Conservation (phyloP, 2,113 vertebrate species). For the Actinemys pallida region DNA sequence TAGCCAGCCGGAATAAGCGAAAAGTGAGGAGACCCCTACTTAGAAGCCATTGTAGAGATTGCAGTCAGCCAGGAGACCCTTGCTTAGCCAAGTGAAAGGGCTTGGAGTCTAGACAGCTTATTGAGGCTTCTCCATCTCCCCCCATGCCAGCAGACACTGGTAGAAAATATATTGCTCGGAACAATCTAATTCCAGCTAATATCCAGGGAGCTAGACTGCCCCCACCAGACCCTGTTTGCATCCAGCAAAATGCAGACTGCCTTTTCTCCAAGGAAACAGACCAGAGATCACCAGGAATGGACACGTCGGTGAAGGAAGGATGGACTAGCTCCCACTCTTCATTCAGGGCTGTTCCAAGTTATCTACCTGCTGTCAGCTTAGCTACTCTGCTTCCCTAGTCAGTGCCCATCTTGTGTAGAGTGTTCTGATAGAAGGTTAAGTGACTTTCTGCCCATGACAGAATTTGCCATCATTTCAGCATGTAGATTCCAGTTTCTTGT, state of each 20-base stretch:
- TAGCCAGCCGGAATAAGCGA: no score
- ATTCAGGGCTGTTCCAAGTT: no score
- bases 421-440: no score
- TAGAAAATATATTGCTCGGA: background rate
- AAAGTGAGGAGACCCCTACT: background rate
- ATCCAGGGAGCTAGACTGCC: background rate
- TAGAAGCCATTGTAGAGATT: background rate
- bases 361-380: no score
- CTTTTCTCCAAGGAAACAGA: accelerated
- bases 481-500: no score
- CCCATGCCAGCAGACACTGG: background rate
- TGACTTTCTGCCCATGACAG: no score
- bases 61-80: background rate
- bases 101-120: background rate
- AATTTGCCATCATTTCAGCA: no score
- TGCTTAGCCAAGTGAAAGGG: background rate
- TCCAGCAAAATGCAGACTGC: background rate
- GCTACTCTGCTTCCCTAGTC: no score
- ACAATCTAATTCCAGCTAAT: accelerated
- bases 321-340: no score
- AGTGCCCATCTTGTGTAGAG: no score
- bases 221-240: accelerated
- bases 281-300: accelerated
- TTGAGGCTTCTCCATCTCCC: no score
- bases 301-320: no score